Evolutionary conservation across 1,140 invertebrate species (phyloP).

Genomic region (Dreissena rostriformis): DNA sequence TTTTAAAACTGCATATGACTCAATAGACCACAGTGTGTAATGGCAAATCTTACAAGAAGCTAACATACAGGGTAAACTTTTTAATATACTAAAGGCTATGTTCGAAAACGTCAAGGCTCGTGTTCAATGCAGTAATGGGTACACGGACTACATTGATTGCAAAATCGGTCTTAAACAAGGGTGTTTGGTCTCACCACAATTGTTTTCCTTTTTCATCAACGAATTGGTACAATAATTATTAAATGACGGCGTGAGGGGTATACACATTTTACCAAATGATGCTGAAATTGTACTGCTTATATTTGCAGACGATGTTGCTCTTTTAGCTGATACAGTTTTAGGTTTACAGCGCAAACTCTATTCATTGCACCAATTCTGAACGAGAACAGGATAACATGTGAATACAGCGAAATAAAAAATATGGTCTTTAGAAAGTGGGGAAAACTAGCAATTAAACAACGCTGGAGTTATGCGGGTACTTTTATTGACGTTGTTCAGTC

Average conservation of each 20-base stretch:
- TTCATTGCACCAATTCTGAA: constrained; percentile 1
- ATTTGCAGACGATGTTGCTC: constrained; percentile 49
- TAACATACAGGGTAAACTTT: too few species aligned
- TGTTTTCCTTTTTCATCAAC: constrained; percentile 52
- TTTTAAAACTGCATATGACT: background rate
- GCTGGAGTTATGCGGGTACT: too few species aligned
- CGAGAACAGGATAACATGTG: background rate
- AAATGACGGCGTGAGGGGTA: constrained; percentile 15
- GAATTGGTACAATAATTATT: constrained; percentile 31
- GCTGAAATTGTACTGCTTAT: constrained; percentile 14
- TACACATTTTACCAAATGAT: constrained; percentile 10
- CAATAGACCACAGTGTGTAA: constrained; percentile 3
- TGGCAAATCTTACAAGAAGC: background rate
- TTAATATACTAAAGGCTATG: too few species aligned
- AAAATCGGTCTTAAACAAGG: constrained; percentile 4
- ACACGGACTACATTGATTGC: background rate
- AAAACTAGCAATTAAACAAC: too few species aligned
- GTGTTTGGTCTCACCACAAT: background rate
- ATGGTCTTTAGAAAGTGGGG: too few species aligned
- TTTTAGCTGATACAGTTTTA: constrained; percentile 33
- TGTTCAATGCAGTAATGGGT: background rate
- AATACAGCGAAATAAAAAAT: too few species aligned
- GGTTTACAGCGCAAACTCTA: constrained; percentile 1
- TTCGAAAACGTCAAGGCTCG: too few species aligned
- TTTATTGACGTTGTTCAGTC: too few species aligned